Evolutionary conservation across 2,888 invertebrate species (phyloP).

Genomic region (Caenorhabditis sulstoni): DNA sequence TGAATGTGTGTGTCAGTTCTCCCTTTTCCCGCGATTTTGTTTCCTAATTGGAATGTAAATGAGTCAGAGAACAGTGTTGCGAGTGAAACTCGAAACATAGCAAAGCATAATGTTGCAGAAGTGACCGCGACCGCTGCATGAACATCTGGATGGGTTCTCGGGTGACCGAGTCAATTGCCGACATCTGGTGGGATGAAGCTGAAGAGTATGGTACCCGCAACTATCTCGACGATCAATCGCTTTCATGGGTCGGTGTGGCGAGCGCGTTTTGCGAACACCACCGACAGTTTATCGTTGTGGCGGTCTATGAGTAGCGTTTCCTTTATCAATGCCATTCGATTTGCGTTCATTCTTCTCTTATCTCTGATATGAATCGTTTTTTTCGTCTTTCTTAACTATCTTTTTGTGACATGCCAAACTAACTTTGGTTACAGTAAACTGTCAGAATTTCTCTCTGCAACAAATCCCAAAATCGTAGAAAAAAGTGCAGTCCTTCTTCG

Average conservation of each 20-base stretch:
- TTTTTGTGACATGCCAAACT: too few relatives aligned
- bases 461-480: background rate
- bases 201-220: conserved; percentile 59
- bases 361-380: too few relatives aligned
- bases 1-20: too few relatives aligned
- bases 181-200: conserved; percentile 66
- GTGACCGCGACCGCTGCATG: conserved; percentile 50
- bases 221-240: conserved; percentile 43
- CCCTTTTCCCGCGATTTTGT: too few relatives aligned
- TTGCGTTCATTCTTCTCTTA: background rate
- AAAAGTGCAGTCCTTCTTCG: conserved; percentile 2
- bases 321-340: background rate
- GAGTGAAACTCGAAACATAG: background rate
- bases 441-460: too few relatives aligned
- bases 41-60: too few relatives aligned
- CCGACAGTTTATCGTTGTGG: conserved; percentile 60
- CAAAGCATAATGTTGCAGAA: conserved; percentile 31
- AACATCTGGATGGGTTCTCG: conserved; percentile 64
- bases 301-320: conserved; percentile 49
- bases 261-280: conserved; percentile 52
- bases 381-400: too few relatives aligned
- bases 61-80: background rate
- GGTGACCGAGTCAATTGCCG: conserved; percentile 58
- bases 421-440: too few relatives aligned
- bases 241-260: conserved; percentile 59